Base-by-base conservation (phyloP, 2,113 vertebrate species). In the Sinocyclocheilus grahami region DNA sequence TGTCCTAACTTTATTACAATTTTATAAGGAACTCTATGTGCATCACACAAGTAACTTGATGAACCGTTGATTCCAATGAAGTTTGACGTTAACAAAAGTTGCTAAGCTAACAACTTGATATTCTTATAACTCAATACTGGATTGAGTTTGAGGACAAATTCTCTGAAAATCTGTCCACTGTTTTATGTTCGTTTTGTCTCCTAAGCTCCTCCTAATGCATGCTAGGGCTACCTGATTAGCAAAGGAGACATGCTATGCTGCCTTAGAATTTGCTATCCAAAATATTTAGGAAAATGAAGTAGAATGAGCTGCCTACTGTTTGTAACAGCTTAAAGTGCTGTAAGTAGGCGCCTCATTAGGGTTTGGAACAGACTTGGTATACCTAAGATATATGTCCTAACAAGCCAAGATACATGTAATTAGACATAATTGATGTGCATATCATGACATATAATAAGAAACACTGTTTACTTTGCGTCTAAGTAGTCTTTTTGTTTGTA, bases 401-500 rank as follows among this genome's bases (percentile, higher is more conserved):
- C 12, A 42, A 63, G 58, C 2, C 58, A 48, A 14, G 39, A 18
- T 42, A 9, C 27, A 18, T 48, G 39, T 46, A 82, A 46, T 67
- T 27, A 53, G 18, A 33, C 24, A 33, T 13, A 69, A 6, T 82
- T 20, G 11, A 53, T 22, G 27, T 55, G 24, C 27, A 53, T 53
- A 51, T 71, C 27, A 53, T 20, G 27, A 55, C 16, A 11, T 78
- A 78, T 42, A 62, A 37, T 80, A 80, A 62, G 78, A 80, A 80
- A n/a, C 78, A 4, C 10, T 62, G 71, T 69, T 67, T 79, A 20
- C 71, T 39, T 85, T 80, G 12, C 62, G 5, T 63, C 30, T 71
- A 71, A 81, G 14, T n/a, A 12, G 24, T 83, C 33, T 53, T 84
- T 76, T 84, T 85, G 78, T 82, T 77, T 87, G 27, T 83, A 81